Percentiles rank a stretch among this genome's conserved stretches.
Evolutionary conservation across 2,888 invertebrate genomes (phyloP).

Genomic region (Geophilus truncorum): DNA sequence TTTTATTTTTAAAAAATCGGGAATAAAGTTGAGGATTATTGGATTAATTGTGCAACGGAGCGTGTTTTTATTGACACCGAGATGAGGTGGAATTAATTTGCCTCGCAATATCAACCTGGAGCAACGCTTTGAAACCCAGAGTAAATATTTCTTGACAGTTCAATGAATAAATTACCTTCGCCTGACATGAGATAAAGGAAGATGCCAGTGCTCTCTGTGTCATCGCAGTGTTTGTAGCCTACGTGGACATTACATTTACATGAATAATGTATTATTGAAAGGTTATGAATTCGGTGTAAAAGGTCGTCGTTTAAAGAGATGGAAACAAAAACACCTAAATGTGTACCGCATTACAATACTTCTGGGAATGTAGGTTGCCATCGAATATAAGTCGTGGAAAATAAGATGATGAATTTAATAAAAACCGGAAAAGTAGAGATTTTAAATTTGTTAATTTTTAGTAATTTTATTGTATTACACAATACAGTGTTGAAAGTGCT

Average conservation of each 20-base stretch:
- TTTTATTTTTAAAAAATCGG: not conserved
- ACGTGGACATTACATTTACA: not conserved
- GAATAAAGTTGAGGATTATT: not conserved
- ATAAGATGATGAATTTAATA: no score
- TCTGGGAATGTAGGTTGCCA: no score
- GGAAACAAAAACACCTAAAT: no score
- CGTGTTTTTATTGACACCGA: constrained; percentile 2
- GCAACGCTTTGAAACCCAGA: not conserved
- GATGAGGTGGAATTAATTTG: constrained; percentile 20
- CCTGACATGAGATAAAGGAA: not conserved
- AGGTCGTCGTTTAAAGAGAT: not conserved
- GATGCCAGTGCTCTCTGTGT: not conserved
- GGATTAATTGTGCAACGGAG: constrained; percentile 1
- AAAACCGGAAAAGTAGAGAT: no score
- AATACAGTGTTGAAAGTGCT: no score
- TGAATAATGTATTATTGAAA: not conserved
- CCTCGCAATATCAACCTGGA: not conserved
- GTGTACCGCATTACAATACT: no score
- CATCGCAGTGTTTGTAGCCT: not conserved
- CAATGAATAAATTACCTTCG: constrained; percentile 14
- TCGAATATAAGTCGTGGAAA: no score
- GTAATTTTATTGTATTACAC: no score
- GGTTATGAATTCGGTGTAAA: not conserved
- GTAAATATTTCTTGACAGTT: constrained; percentile 16
- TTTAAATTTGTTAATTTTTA: no score